These are phyloP conservation scores for Darwinula stevensoni DNA, from an alignment of 2,888 invertebrate genomes.

Conservation along the genomic window DNA sequence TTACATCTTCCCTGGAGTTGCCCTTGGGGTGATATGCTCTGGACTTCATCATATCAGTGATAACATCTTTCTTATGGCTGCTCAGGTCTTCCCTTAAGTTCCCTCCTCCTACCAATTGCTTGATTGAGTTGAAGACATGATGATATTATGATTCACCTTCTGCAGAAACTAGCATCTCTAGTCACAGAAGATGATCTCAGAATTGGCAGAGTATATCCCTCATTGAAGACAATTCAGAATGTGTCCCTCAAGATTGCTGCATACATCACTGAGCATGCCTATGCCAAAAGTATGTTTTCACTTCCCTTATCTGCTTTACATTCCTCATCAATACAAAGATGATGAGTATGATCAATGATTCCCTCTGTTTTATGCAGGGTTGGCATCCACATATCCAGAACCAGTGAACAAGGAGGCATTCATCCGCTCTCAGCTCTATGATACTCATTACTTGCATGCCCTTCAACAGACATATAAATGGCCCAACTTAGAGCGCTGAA, in stretches of 20 bases:
- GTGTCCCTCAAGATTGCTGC: slow-evolving; percentile 66
- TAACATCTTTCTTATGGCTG: slow-evolving; percentile 72
- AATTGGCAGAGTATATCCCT: slow-evolving; percentile 70
- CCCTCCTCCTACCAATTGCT: too few relatives aligned
- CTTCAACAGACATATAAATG: not conserved
- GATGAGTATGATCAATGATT: too few relatives aligned
- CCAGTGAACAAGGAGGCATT: slow-evolving; percentile 22
- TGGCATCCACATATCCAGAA: slow-evolving; percentile 22
- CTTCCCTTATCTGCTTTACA: too few relatives aligned
- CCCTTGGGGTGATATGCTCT: slow-evolving; percentile 69
- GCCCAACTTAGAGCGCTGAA: too few relatives aligned
- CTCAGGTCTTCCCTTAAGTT: slow-evolving; percentile 29
- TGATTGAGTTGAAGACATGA: too few relatives aligned
- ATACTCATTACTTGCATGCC: slow-evolving; percentile 15
- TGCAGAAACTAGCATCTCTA: slow-evolving; percentile 40
- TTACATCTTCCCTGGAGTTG: slow-evolving; percentile 75
- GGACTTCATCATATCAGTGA: slow-evolving; percentile 80
- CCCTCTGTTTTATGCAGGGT: too few relatives aligned
- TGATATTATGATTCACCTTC: slow-evolving; percentile 9
- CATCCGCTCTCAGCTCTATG: slow-evolving; percentile 18
- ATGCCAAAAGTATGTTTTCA: too few relatives aligned
- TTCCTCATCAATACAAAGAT: too few relatives aligned
- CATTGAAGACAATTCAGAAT: slow-evolving; percentile 44
- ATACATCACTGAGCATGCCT: slow-evolving; percentile 49
- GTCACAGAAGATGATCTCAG: slow-evolving; percentile 50